Percentiles rank a stretch among this genome's conserved stretches.
Evolutionary conservation across 30 jellyfish, hydroid and myxozoan genomes (phyloP).

Genomic region (Sanderia malayensis): DNA sequence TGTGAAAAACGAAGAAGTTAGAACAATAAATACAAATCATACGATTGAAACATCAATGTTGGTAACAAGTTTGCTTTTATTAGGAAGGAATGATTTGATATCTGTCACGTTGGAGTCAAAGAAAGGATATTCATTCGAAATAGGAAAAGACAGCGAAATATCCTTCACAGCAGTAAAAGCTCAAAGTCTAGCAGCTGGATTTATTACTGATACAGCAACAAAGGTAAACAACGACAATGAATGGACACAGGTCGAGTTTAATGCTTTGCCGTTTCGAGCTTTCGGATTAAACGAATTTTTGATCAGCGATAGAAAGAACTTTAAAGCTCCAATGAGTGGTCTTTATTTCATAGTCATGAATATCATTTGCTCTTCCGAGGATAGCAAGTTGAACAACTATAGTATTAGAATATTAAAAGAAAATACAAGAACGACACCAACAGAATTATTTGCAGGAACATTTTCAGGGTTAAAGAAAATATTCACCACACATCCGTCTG

Average conservation of each 20-base stretch:
- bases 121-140: slow-evolving; percentile 12
- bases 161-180: slow-evolving; percentile 46
- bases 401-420: slow-evolving; percentile 8
- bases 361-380: slow-evolving; percentile 4
- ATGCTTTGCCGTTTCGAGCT: slow-evolving; percentile 6
- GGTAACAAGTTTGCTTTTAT: slow-evolving; percentile 28
- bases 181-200: slow-evolving; percentile 51
- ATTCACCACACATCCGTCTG: slow-evolving; percentile 16
- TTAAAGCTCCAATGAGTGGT: slow-evolving; percentile 31
- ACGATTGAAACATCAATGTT: slow-evolving; percentile 9
- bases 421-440: background rate
- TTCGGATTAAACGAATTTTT: slow-evolving; percentile 8
- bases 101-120: background rate
- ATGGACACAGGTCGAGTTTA: slow-evolving; percentile 7
- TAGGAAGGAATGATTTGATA: background rate
- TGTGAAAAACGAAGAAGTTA: background rate
- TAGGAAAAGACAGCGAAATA: slow-evolving; percentile 26
- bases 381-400: slow-evolving; percentile 1
- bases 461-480: slow-evolving; percentile 13
- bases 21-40: background rate
- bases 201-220: background rate
- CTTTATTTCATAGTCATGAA: slow-evolving; percentile 17
- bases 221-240: background rate
- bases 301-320: background rate
- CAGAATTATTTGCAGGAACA: slow-evolving; percentile 6